A percentile compares a stretch with the other conserved stretches of the same genome.
phyloP scores from a whole-genome alignment of 2,888 invertebrate genomes.

The Melinaea menophilus region DNA sequence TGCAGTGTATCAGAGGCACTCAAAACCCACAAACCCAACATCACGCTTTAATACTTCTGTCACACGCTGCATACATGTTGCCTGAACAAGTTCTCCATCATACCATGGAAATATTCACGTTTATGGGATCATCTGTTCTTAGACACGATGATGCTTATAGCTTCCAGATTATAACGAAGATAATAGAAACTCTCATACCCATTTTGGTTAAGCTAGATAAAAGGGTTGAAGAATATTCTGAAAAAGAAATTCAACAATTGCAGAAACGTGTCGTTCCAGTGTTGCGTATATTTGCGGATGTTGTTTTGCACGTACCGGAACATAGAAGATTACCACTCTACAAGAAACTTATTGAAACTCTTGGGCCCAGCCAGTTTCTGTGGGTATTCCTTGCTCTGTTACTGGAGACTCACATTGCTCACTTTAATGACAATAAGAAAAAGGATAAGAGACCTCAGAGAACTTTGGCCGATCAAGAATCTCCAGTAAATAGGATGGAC shows the following conservation, averaged over 20 bases:
- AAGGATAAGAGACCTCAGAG: slow-evolving; percentile 50
- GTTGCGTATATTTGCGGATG: slow-evolving; percentile 93
- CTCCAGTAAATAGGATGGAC: slow-evolving; percentile 78
- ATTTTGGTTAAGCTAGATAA: slow-evolving; percentile 81
- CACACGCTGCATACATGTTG: slow-evolving; percentile 85
- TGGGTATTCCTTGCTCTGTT: slow-evolving; percentile 85
- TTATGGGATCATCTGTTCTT: slow-evolving; percentile 95
- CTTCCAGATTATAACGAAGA: slow-evolving; percentile 93
- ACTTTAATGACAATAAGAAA: slow-evolving; percentile 71
- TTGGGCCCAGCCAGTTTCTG: slow-evolving; percentile 81
- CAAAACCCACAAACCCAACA: slow-evolving; percentile 97
- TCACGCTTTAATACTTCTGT: slow-evolving; percentile 90
- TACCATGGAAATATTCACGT: slow-evolving; percentile 98
- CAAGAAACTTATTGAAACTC: slow-evolving; percentile 84
- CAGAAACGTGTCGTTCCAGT: slow-evolving; percentile 80
- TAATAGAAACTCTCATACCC: slow-evolving; percentile 93
- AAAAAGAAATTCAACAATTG: slow-evolving; percentile 58
- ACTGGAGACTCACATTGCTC: slow-evolving; percentile 83
- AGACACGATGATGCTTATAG: slow-evolving; percentile 97
- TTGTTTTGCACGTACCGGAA: slow-evolving; percentile 93
- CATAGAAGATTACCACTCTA: slow-evolving; percentile 92
- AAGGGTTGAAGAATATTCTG: slow-evolving; percentile 54
- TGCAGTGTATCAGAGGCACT: slow-evolving; percentile 93
- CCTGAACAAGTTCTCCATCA: slow-evolving; percentile 93
- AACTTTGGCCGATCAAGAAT: slow-evolving; percentile 62